Percentiles rank a stretch among this genome's conserved stretches.
Evolutionary conservation across 2,797 vertebrate species (phyloP).

Genomic region (Echeneis naucrates): DNA sequence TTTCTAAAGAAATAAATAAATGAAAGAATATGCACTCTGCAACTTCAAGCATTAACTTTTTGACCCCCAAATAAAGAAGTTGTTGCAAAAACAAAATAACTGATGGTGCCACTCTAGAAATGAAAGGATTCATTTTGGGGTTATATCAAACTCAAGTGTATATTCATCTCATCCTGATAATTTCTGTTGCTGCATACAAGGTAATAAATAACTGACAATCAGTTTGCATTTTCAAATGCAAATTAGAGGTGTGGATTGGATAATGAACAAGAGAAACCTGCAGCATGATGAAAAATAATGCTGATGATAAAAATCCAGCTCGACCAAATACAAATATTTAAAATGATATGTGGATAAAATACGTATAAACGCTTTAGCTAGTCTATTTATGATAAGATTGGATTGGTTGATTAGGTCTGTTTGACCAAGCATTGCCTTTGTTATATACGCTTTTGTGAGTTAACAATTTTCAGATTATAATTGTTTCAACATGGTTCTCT

Average conservation of each 20-base stretch:
- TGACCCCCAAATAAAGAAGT: constrained; percentile 6
- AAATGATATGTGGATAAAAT: neutral
- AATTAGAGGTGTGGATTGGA: constrained; percentile 22
- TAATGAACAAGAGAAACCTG: constrained; percentile 12
- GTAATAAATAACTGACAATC: constrained; percentile 29
- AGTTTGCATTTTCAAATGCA: neutral
- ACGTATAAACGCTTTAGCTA: neutral
- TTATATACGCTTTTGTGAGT: neutral
- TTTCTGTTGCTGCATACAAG: neutral
- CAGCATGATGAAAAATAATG: no score
- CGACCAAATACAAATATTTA: neutral
- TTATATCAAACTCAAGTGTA: neutral
- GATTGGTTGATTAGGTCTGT: neutral
- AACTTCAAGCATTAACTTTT: no score
- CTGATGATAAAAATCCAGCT: no score
- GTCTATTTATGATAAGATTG: neutral
- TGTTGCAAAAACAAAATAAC: constrained; percentile 20
- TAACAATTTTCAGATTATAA: neutral
- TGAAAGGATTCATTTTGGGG: constrained; percentile 22
- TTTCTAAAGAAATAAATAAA: no score
- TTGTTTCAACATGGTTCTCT: neutral
- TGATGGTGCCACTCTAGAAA: neutral
- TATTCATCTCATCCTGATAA: constrained; percentile 5
- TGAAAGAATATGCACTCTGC: no score
- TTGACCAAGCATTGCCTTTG: neutral